Evolutionary conservation across 2,888 invertebrate species (phyloP).

Genomic region (Cryptocephalus moraei): DNA sequence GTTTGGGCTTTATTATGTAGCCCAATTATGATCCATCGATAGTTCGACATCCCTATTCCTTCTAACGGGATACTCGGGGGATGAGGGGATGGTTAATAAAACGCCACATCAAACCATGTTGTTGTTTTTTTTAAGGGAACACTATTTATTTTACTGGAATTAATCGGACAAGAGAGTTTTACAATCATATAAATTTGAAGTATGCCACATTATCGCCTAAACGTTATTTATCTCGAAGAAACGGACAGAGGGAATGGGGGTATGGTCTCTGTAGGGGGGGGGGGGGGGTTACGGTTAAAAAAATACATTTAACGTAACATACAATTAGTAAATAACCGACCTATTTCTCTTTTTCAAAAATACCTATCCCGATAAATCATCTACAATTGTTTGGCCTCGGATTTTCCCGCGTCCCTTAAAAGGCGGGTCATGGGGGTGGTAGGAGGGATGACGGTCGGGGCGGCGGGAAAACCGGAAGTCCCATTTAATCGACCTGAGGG

Average conservation of each 20-base stretch:
- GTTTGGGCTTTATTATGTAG: no score
- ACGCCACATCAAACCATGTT: no score
- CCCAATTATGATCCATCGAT: no score
- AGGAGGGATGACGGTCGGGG: no score
- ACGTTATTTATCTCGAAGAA: conserved; percentile 13
- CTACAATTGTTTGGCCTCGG: not conserved
- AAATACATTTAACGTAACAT: conserved; percentile 12
- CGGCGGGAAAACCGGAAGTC: not conserved
- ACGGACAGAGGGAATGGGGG: not conserved
- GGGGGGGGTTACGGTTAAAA: conserved; percentile 23
- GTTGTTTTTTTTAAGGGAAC: conserved; percentile 35
- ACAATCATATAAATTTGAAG: conserved; percentile 28
- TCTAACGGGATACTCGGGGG: no score
- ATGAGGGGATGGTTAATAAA: no score
- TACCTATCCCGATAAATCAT: not conserved
- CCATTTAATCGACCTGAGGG: not conserved
- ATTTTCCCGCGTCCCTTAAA: not conserved
- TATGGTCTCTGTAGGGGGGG: conserved; percentile 17
- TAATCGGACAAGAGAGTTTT: conserved; percentile 32
- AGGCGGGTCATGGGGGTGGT: no score
- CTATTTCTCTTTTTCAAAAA: conserved; percentile 5
- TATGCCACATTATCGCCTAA: conserved; percentile 23
- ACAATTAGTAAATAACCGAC: conserved; percentile 1
- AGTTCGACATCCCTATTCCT: no score
- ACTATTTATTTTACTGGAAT: conserved; percentile 41